A percentile compares a stretch with the other conserved stretches of the same genome.
phyloP scores from a whole-genome alignment of 2,797 vertebrate species.

The Sebastolobus alascanus region DNA sequence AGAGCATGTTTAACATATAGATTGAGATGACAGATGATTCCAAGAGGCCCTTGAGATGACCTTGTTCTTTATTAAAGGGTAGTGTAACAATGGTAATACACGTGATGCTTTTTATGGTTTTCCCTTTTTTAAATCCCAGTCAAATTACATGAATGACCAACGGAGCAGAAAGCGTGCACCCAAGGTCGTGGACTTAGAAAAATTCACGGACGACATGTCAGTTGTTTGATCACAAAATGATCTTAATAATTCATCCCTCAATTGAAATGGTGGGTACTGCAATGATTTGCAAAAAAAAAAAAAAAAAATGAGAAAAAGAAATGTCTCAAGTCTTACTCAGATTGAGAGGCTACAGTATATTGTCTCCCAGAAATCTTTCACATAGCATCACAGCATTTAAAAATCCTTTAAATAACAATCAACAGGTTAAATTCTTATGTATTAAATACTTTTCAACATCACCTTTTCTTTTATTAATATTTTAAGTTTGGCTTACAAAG shows the following conservation, averaged over 20 bases:
- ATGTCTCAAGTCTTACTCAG: slow-evolving; percentile 62
- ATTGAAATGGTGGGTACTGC: slow-evolving; percentile 54
- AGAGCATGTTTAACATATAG: slow-evolving; percentile 18
- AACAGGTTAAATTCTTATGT: slow-evolving; percentile 78
- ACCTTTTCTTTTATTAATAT: slow-evolving; percentile 60
- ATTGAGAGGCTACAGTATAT: slow-evolving; percentile 81
- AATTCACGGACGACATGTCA: slow-evolving; percentile 75
- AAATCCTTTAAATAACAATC: slow-evolving; percentile 83
- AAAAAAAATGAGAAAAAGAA: slow-evolving; percentile 36
- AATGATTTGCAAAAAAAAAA: slow-evolving; percentile 49
- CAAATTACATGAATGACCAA: slow-evolving; percentile 62
- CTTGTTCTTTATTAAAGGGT: slow-evolving; percentile 86
- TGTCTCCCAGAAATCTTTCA: slow-evolving; percentile 76
- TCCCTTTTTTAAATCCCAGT: slow-evolving; percentile 74
- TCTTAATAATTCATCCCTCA: slow-evolving; percentile 42
- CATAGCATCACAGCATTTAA: slow-evolving; percentile 78
- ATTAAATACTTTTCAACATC: slow-evolving; percentile 80
- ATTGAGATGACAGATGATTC: slow-evolving; percentile 59
- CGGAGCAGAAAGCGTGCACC: slow-evolving; percentile 56
- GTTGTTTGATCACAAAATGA: slow-evolving; percentile 64
- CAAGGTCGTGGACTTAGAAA: slow-evolving; percentile 67
- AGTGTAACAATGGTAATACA: slow-evolving; percentile 84
- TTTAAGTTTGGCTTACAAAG: slow-evolving; percentile 72
- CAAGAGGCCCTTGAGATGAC: slow-evolving; percentile 71
- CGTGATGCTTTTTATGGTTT: slow-evolving; percentile 59